Evolutionary conservation across 2,888 invertebrate species (phyloP), one percentile per base, ranked within the genome.

Genomic region (Eupeodes latifasciatus): DNA sequence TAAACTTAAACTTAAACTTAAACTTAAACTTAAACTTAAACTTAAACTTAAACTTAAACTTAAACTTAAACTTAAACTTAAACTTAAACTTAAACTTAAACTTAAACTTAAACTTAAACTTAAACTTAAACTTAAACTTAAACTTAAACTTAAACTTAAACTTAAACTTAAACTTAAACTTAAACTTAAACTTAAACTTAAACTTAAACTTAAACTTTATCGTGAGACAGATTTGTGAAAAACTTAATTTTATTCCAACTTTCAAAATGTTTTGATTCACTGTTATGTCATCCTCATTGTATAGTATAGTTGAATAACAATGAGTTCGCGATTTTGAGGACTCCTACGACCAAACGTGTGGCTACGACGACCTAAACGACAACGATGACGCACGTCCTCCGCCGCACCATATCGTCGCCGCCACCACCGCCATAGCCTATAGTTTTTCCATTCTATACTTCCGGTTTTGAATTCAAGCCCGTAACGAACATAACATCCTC

Each of bases 401-500:
- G 64, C 40, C 9, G 40, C 9, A 6, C 40, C 40, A 0, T 9
- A 0, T 9, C 9, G 40, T 7, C 40, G 5, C 40, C 9, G 40
- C 40, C 40, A 9, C 40, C 40, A 9, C 40, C 40, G 40, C 40
- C 40, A 40, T 0, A 5, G 40, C 40, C 69, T 81, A 74, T 81
- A 67, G n/a, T 74, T 81, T 66, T 47, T 61, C 53, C 51, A 72
- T 55, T 80, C 71, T 77, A 47, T 47, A 84, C 84, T 84, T 87
- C 84, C 87, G 87, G 84, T 77, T 76, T 87, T 76, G 76, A 87
- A 87, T 80, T 83, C 84, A 83, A 87, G 66, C 82, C 82, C 82
- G 80, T 76, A 76, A 87, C 80, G 84, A 80, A 84, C 83, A 83
- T 79, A 87, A 84, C 87, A 87, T 84, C 79, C 84, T 84, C 80